A percentile compares a stretch with the other conserved stretches of the same genome.
These are phyloP conservation scores for Palythoa grandiflora DNA, from an alignment of 92 coral and sea anemone genomes.

Conservation along the genomic window DNA sequence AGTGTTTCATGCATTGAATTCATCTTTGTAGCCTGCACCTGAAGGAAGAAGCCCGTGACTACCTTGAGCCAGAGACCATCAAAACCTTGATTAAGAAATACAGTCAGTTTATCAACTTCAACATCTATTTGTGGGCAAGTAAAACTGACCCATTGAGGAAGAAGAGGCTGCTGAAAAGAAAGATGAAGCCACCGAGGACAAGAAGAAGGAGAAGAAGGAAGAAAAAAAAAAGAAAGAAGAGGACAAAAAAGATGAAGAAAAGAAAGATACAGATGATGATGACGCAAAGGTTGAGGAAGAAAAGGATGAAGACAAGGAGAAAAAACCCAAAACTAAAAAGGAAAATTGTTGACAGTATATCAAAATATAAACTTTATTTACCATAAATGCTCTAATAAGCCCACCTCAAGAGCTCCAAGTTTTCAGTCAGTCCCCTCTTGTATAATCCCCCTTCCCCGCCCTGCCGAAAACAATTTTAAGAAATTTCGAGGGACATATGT, in stretches of 20 bases:
- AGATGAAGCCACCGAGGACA: constrained; percentile 64
- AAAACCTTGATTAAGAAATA: constrained; percentile 93
- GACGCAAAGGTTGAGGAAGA: constrained; percentile 60
- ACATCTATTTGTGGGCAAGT: constrained; percentile 98
- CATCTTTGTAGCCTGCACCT: constrained; percentile 77
- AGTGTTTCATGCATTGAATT: background rate
- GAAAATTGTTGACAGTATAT: constrained; percentile 32
- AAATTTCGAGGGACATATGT: no score
- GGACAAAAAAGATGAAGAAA: constrained; percentile 64
- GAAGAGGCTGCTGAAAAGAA: constrained; percentile 79
- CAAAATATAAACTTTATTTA: no score
- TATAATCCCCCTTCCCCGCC: no score
- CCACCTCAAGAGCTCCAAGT: no score
- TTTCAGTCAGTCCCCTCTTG: no score
- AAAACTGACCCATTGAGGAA: constrained; percentile 94
- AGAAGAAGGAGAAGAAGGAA: constrained; percentile 67
- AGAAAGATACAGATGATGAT: constrained; percentile 62
- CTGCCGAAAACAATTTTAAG: no score
- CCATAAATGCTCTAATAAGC: no score
- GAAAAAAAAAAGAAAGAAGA: constrained; percentile 71
- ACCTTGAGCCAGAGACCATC: constrained; percentile 95
- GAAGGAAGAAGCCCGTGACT: constrained; percentile 98
- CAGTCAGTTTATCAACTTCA: constrained; percentile 99
- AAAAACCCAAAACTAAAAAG: constrained; percentile 97
- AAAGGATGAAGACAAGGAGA: constrained; percentile 87